These are phyloP conservation scores for Macrosteles quadrilineatus DNA, from an alignment of 1,140 invertebrate genomes.

Conservation along the genomic window DNA sequence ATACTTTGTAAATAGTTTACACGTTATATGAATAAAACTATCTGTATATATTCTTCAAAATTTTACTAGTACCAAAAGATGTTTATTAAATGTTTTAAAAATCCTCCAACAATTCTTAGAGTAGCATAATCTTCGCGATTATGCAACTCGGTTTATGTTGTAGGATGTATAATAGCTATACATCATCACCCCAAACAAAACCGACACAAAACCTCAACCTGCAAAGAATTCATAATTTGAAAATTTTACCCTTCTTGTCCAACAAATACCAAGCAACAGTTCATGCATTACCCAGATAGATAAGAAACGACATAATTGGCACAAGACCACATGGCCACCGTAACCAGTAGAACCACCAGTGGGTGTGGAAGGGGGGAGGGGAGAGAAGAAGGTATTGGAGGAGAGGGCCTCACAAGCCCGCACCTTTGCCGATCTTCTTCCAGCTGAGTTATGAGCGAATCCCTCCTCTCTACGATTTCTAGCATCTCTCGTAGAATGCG, in stretches of 20 bases:
- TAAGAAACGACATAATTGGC: background rate
- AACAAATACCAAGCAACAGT: slow-evolving; percentile 25
- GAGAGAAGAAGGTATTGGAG: slow-evolving; percentile 42
- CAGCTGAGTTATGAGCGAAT: slow-evolving; percentile 65
- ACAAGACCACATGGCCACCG: slow-evolving; percentile 43
- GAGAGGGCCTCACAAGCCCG: slow-evolving; percentile 51
- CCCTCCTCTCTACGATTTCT: slow-evolving; percentile 77
- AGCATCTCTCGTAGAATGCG: slow-evolving; percentile 79
- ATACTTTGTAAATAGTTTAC: too few species aligned
- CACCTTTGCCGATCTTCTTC: slow-evolving; percentile 77
- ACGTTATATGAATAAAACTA: too few species aligned
- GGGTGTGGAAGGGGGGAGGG: slow-evolving; percentile 33
- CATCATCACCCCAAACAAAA: too few species aligned
- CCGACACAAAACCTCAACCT: background rate
- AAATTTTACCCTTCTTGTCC: background rate
- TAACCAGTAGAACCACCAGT: slow-evolving; percentile 45
- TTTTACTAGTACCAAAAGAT: too few species aligned
- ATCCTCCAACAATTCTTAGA: too few species aligned
- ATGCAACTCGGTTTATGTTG: too few species aligned
- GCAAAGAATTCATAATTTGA: background rate
- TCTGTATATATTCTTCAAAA: too few species aligned
- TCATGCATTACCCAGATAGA: slow-evolving; percentile 7
- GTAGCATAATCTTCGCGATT: too few species aligned
- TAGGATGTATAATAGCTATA: too few species aligned
- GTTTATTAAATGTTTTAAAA: too few species aligned